Conservation (phyloP, 2,113 vertebrate species). For the Sinocyclocheilus grahami region DNA sequence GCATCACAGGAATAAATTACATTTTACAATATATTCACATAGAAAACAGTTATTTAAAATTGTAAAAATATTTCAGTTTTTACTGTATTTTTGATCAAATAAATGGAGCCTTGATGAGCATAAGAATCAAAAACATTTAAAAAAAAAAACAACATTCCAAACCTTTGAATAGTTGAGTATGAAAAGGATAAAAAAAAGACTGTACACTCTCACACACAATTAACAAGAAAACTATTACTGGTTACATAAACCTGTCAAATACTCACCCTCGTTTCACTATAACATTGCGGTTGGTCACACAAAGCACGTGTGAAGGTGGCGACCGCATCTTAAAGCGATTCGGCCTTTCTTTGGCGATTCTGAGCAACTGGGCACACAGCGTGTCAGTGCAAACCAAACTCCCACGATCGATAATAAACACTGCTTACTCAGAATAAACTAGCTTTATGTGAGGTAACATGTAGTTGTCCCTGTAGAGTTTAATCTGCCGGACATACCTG, state of each 20-base stretch:
- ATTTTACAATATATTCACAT: too few species aligned
- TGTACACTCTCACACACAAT: too few species aligned
- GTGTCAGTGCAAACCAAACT: not conserved
- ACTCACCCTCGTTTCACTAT: constrained; percentile 47
- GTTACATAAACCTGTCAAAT: not conserved
- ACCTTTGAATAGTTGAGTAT: too few species aligned
- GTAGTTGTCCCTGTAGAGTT: not conserved
- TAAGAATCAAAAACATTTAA: too few species aligned
- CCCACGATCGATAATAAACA: not conserved
- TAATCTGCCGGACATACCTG: not conserved
- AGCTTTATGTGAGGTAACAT: not conserved
- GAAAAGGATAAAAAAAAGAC: too few species aligned
- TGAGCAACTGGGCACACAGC: constrained; percentile 61
- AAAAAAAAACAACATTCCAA: too few species aligned
- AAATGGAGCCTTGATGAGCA: too few species aligned
- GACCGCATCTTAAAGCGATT: constrained; percentile 68
- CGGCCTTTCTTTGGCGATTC: constrained; percentile 66
- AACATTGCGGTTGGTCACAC: constrained; percentile 57
- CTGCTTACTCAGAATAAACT: not conserved
- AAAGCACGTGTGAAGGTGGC: constrained; percentile 64
- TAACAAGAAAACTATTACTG: too few species aligned
- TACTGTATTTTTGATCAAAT: too few species aligned
- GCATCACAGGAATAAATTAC: not conserved
- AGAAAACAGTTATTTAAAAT: too few species aligned
- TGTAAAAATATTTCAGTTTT: too few species aligned